Percentiles rank a stretch among this genome's conserved stretches.
Evolutionary conservation across 2,888 invertebrate genomes (phyloP).

Genomic region (Perdita meconis): DNA sequence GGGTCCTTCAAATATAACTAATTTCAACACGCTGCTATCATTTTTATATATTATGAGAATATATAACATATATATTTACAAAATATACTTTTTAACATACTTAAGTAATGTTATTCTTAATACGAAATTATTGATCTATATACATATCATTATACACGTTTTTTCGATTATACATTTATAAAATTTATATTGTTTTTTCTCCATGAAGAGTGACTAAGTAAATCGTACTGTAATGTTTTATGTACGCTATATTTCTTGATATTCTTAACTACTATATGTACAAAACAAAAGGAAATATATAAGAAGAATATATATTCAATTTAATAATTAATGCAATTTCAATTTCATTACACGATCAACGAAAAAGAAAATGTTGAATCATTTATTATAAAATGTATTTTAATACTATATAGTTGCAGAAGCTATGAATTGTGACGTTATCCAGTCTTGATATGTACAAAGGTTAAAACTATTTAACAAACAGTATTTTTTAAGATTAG

Average conservation of each 20-base stretch:
- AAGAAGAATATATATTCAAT: conserved; percentile 26
- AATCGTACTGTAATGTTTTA: conserved; percentile 6
- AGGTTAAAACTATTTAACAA: conserved; percentile 37
- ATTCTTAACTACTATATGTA: conserved; percentile 28
- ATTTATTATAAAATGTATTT: background rate
- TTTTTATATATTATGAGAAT: conserved; percentile 38
- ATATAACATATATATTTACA: conserved; percentile 50
- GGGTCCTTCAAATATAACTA: background rate
- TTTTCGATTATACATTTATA: conserved; percentile 13
- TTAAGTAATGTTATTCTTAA: conserved; percentile 21
- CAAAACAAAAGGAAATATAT: conserved; percentile 5
- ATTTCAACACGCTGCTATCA: conserved; percentile 5
- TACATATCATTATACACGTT: conserved; percentile 18
- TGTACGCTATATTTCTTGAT: conserved; percentile 3
- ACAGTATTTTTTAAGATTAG: conserved; percentile 10
- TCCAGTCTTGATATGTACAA: conserved; percentile 51
- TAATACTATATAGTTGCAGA: conserved; percentile 18
- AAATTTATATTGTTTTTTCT: conserved; percentile 23
- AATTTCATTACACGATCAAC: conserved; percentile 6
- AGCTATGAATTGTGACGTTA: conserved; percentile 23
- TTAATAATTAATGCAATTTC: background rate
- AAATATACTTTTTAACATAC: conserved; percentile 40
- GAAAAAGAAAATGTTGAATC: background rate
- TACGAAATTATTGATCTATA: conserved; percentile 11
- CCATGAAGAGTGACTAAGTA: conserved; percentile 7